phyloP scores from a whole-genome alignment of 53 echinoderm and acorn worm genomes.

The Echinometra lucunter region DNA sequence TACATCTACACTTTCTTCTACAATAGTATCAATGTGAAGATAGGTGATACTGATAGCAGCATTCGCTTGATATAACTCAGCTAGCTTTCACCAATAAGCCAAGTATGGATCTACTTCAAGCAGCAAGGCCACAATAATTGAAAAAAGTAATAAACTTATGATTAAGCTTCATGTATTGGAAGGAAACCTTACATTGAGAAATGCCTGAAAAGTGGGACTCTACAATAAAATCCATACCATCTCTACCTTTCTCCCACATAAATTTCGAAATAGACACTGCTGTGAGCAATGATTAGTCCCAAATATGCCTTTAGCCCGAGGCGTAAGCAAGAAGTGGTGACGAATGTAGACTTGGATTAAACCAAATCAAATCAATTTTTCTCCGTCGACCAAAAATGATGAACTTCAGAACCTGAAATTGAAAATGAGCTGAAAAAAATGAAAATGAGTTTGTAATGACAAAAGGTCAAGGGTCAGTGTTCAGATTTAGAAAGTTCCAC shows the following conservation, averaged over 20 bases:
- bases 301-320: slow-evolving; percentile 23
- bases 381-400: background rate
- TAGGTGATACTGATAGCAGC: background rate
- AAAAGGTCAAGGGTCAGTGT: background rate
- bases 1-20: background rate
- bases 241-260: background rate
- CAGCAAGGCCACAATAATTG: background rate
- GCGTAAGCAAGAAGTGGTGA: background rate
- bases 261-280: slow-evolving; percentile 49
- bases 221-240: background rate
- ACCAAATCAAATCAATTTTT: slow-evolving; percentile 66
- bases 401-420: slow-evolving; percentile 16
- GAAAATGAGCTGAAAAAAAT: slow-evolving; percentile 39
- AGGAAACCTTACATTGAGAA: background rate
- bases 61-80: background rate
- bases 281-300: slow-evolving; percentile 44
- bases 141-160: slow-evolving; percentile 7
- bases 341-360: slow-evolving; percentile 13
- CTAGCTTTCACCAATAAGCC: background rate
- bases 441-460: slow-evolving; percentile 52
- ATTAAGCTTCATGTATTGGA: background rate
- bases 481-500: slow-evolving; percentile 11
- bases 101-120: background rate
- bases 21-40: background rate
- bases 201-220: slow-evolving; percentile 28